These are phyloP conservation scores for Liodrosophila aerea DNA, from an alignment of 2,888 invertebrate species.

Conservation along the genomic window DNA sequence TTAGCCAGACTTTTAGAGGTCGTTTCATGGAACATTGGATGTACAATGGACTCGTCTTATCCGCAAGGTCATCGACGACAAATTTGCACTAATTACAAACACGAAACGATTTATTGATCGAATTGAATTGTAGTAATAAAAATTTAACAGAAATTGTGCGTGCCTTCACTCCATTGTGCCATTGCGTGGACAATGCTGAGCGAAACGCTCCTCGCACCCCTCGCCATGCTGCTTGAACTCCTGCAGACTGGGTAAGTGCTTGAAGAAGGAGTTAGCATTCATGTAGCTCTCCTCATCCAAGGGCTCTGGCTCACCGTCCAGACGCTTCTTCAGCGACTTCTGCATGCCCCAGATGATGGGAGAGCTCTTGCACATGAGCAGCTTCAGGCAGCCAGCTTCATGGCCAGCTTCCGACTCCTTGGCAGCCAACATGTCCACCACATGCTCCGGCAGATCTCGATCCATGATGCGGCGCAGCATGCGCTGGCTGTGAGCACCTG, in stretches of 20 bases:
- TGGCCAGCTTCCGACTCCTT: slow-evolving; percentile 83
- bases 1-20: slow-evolving; percentile 60
- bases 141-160: neutral
- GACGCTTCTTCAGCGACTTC: slow-evolving; percentile 83
- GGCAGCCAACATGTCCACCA: slow-evolving; percentile 85
- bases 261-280: slow-evolving; percentile 83
- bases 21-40: slow-evolving; percentile 71
- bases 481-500: slow-evolving; percentile 84
- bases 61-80: slow-evolving; percentile 18
- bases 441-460: slow-evolving; percentile 85
- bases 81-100: slow-evolving; percentile 5
- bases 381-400: slow-evolving; percentile 87
- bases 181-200: slow-evolving; percentile 80
- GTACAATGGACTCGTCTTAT: slow-evolving; percentile 29
- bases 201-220: slow-evolving; percentile 86
- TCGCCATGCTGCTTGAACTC: slow-evolving; percentile 86
- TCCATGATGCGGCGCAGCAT: slow-evolving; percentile 85
- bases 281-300: slow-evolving; percentile 55
- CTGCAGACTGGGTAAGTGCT: slow-evolving; percentile 85
- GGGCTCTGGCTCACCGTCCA: slow-evolving; percentile 52
- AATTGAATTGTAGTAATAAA: slow-evolving; percentile 4
- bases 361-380: slow-evolving; percentile 89
- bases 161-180: slow-evolving; percentile 25
- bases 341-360: slow-evolving; percentile 91
- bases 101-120: slow-evolving; percentile 37